Base-by-base conservation (phyloP, 2,113 vertebrate species). In the Colossoma macropomum region DNA sequence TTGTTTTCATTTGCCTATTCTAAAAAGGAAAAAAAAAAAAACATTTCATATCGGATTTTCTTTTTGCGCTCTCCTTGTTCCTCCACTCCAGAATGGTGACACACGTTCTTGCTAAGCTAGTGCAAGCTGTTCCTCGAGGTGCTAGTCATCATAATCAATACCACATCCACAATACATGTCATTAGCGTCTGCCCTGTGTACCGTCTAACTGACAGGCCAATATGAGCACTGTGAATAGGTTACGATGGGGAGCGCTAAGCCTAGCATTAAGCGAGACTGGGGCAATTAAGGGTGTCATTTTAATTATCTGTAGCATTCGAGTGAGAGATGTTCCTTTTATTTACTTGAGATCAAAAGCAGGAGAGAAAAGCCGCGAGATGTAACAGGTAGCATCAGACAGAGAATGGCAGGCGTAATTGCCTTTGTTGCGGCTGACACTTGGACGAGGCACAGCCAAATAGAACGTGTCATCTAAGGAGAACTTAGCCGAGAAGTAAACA, bases 241-340 rank as follows among this genome's bases (percentile, higher is more conserved):
- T 90, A 95, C 95, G 95, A 94, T 95, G 96, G 95, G 92, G 89
- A 92, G 91, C 91, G 93, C 92, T 93, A 96, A 95, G 95, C 91
- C 94, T 90, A 91, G 92, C 94, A 96, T 96, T 96, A 95, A 94
- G 95, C 93, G 93, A 94, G 93, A 94, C 92, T 93, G 88, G 92
- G 92, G 90, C 92, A 93, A 93, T 95, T 96, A 95, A 93, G 95
- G 95, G 94, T 96, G 96, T 96, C 96, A 97, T 93, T 91, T 94
- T 97, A 95, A 97, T 97, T 96, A 96, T 96, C 94, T 89, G 92
- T 91, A 92, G 90, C 93, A 93, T 94, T 94, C 95, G 93, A 96
- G 93, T 94, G 85, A 90, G 92, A 93, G 91, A 89, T 88, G 91
- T 91, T 85, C 86, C 85, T 88, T 93, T 96, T 90, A 90, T 94